Percentiles rank a stretch among this genome's conserved stretches.
Conservation (phyloP, 2,113 vertebrate species). For the Hippocampus abdominalis region DNA sequence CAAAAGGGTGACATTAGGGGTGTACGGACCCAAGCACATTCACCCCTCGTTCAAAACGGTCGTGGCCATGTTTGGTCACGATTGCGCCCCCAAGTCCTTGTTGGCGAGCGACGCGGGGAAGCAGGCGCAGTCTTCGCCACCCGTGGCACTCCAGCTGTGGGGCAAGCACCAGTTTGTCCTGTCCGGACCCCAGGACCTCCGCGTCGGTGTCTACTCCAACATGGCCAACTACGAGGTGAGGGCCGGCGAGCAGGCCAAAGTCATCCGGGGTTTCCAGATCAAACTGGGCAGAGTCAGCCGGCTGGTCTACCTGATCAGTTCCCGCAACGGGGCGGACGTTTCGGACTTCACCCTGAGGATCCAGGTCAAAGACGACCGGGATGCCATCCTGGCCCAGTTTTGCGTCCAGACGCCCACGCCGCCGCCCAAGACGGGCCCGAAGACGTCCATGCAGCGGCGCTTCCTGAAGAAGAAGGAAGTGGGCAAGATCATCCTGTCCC, state of each 20-base stretch:
- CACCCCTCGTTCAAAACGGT: conserved; percentile 95
- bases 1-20: conserved; percentile 88
- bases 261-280: conserved; percentile 88
- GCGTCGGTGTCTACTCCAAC: conserved; percentile 88
- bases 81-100: conserved; percentile 89
- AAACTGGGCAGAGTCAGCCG: conserved; percentile 91
- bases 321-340: conserved; percentile 77
- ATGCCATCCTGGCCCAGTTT: conserved; percentile 86
- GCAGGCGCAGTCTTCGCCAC: conserved; percentile 74
- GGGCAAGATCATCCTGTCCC: conserved; percentile 89
- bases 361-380: conserved; percentile 86
- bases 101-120: conserved; percentile 84
- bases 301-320: conserved; percentile 83
- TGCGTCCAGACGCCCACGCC: conserved; percentile 91
- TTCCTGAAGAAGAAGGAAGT: conserved; percentile 96
- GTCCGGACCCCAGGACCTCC: conserved; percentile 84
- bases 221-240: conserved; percentile 90
- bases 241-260: conserved; percentile 77
- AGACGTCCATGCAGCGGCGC: conserved; percentile 78
- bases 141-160: conserved; percentile 90
- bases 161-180: conserved; percentile 91
- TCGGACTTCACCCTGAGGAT: conserved; percentile 88
- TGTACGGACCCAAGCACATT: conserved; percentile 94
- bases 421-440: conserved; percentile 81
- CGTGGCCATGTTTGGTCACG: conserved; percentile 89